Percentiles rank a stretch among this genome's conserved stretches.
Conservation (phyloP, 2,113 vertebrate genomes). For the Setophaga kirtlandii region DNA sequence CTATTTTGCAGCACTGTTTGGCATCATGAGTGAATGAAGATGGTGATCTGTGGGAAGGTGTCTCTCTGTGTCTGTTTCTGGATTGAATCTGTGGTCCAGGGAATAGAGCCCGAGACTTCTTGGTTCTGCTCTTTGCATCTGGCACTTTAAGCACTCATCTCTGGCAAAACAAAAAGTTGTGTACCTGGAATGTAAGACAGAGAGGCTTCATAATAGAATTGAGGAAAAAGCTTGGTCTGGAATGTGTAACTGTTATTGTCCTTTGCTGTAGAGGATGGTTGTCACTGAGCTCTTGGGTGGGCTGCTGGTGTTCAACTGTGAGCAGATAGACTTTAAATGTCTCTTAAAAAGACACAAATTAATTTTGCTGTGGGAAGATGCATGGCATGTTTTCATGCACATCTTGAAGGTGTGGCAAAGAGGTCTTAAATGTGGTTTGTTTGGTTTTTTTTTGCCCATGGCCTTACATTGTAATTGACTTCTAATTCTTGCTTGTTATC, state of each 20-base stretch:
- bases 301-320: background rate
- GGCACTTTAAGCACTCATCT: background rate
- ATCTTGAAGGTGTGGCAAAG: background rate
- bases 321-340: background rate
- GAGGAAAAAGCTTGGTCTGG: background rate
- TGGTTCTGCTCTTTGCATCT: background rate
- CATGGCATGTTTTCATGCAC: background rate
- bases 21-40: background rate
- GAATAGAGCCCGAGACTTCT: background rate
- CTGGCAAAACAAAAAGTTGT: background rate
- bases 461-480: background rate
- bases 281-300: background rate
- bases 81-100: background rate
- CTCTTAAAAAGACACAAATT: background rate
- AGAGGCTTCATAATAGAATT: background rate
- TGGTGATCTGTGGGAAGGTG: background rate
- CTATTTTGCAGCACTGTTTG: background rate
- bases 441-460: background rate
- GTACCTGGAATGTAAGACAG: background rate
- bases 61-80: background rate
- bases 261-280: background rate
- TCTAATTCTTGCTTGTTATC: conserved; percentile 6
- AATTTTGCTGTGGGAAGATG: background rate
- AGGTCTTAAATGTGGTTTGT: background rate
- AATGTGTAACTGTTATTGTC: background rate